Evolutionary conservation across 2,797 vertebrate genomes (phyloP), one percentile per base, ranked within the genome.

Genomic region (Tokudaia muenninki): DNA sequence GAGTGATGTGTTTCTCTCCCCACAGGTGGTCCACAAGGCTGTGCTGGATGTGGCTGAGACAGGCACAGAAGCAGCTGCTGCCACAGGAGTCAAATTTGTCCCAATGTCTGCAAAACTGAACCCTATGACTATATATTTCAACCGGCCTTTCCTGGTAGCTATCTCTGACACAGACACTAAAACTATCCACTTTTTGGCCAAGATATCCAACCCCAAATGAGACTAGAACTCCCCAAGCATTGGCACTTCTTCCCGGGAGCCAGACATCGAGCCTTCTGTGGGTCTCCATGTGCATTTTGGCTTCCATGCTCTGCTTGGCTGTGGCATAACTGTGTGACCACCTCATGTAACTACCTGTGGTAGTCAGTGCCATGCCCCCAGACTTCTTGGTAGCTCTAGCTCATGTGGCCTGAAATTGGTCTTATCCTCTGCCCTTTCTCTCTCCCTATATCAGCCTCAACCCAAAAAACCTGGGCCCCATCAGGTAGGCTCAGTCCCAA

Each of bases 1-100:
- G 4, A 16, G 34, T 87, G 10, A 84, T 0, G 31, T 44, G 44
- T 72, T 79, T 13, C 0, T 87, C 91, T 77, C 75, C 41, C 75
- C 44, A 17, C 95, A 99, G 99, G 98, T 99, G 96, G 93, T 99
- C 91, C 99, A 99, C 98, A 99, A 99, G 96, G 99, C 99, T 37
- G 97, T 98, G 97, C 98, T 99, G 24, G 98, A 99, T 2, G 98
- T 99, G 96, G 98, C 99, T 47, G 99, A 99, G 97, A 97, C 6
- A 0, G 99, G 99, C 75, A 99, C 99, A 4, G 99, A 98, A 14
- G 99, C 99, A 0, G 99, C 99, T 5, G 99, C 99, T 1, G 98
- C 98, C 65, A 99, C 99, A 1, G 97, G 96, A 5, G 1, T 31
- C 12, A 98, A 98, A 92, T 80, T 99, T 6, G 92, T 92, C 14